A percentile compares a stretch with the other conserved stretches of the same genome.
These are phyloP conservation scores for Acanthosepion pharaonis DNA, from an alignment of 2,888 invertebrate species.

Conservation along the genomic window DNA sequence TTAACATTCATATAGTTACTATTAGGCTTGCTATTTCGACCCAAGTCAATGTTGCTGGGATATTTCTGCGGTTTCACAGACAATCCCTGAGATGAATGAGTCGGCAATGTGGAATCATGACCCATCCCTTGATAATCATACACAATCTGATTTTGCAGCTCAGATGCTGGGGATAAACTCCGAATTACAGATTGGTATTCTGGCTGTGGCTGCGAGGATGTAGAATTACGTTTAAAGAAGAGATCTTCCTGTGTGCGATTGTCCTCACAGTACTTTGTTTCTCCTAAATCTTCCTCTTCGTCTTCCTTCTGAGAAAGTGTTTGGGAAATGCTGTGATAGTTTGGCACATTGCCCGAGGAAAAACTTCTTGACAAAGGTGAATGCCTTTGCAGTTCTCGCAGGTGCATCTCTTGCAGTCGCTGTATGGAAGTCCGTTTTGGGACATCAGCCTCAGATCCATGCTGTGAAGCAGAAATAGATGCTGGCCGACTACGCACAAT, in stretches of 20 bases:
- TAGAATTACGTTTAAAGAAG: not conserved
- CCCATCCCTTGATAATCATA: conserved; percentile 23
- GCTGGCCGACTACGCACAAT: not conserved
- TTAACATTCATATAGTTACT: conserved; percentile 4
- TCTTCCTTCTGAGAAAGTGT: not conserved
- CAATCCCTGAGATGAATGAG: conserved; percentile 10
- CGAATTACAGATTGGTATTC: not conserved
- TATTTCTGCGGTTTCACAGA: conserved; percentile 34
- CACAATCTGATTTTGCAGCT: not conserved
- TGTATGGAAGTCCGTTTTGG: conserved; percentile 2
- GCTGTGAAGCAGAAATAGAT: not conserved
- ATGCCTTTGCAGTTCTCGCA: conserved; percentile 37
- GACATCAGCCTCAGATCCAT: not conserved
- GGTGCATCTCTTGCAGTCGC: conserved; percentile 33
- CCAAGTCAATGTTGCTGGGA: not conserved
- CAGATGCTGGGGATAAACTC: not conserved
- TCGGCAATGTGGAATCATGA: conserved; percentile 18
- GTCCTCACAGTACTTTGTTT: not conserved
- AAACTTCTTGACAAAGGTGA: conserved; percentile 38
- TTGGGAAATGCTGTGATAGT: conserved; percentile 37
- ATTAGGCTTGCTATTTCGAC: not conserved
- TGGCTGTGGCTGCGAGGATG: not conserved
- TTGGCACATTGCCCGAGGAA: not conserved
- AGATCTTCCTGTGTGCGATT: too few species aligned
- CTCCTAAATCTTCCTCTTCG: not conserved